These are phyloP conservation scores for Sapayoa aenigma DNA, from an alignment of 2,113 vertebrate species.

Conservation along the genomic window DNA sequence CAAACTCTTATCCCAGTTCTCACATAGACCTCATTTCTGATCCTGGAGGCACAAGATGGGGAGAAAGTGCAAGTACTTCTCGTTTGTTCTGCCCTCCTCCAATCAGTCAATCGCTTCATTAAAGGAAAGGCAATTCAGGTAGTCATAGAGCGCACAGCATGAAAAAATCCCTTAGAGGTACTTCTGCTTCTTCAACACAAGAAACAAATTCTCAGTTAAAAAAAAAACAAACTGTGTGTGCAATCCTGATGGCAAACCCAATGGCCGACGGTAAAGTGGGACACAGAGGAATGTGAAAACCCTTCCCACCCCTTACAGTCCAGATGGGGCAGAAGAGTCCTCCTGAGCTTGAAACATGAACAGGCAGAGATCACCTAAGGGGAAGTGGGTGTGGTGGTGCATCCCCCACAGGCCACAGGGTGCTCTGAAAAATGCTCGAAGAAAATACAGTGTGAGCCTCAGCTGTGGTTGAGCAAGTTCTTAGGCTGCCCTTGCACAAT, in stretches of 20 bases:
- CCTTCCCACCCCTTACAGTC: not conserved
- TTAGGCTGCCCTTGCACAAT: not conserved
- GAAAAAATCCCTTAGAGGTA: not conserved
- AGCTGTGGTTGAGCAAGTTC: not conserved
- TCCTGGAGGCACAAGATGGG: not conserved
- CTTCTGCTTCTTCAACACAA: not conserved
- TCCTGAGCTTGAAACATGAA: not conserved
- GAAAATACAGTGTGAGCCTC: not conserved
- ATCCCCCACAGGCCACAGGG: not conserved
- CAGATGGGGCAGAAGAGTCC: not conserved
- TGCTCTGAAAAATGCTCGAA: not conserved
- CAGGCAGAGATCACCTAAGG: not conserved
- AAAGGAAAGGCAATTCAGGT: not conserved
- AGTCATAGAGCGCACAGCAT: not conserved
- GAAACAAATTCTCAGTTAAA: not conserved
- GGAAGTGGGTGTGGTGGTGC: not conserved
- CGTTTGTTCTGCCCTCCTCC: not conserved
- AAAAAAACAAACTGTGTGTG: not conserved
- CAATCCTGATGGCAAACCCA: not conserved
- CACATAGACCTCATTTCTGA: not conserved
- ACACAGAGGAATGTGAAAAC: not conserved
- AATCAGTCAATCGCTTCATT: not conserved
- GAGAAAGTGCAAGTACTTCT: rapidly evolving
- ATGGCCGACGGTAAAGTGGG: not conserved
- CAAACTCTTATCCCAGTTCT: not conserved